Evolutionary conservation across 2,888 invertebrate genomes (phyloP).

Genomic region (Acleris literana): DNA sequence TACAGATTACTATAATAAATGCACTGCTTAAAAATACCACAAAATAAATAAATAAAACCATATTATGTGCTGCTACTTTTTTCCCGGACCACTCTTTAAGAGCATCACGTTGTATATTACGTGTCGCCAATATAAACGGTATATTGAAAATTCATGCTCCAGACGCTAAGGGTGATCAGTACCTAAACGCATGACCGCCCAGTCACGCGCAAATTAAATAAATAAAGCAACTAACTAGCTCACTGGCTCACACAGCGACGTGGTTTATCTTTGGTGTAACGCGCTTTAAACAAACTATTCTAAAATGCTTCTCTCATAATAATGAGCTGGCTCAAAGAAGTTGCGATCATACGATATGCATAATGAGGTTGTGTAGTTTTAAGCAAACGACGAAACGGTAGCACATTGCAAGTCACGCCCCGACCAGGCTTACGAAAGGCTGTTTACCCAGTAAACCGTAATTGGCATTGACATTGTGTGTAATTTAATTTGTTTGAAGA

Average conservation of each 20-base stretch:
- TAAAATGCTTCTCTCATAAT: constrained; percentile 6
- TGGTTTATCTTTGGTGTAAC: too few species aligned
- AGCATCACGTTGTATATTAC: constrained; percentile 19
- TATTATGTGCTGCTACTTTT: too few species aligned
- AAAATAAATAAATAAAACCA: too few species aligned
- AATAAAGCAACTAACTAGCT: too few species aligned
- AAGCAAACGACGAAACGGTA: neutral
- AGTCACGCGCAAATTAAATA: neutral
- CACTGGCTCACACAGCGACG: too few species aligned
- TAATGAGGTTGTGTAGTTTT: neutral
- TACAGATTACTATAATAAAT: too few species aligned
- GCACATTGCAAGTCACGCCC: constrained; percentile 15
- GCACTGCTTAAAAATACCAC: too few species aligned
- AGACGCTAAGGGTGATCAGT: neutral
- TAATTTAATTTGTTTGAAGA: constrained; percentile 37
- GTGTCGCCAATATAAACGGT: constrained; percentile 7
- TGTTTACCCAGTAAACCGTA: constrained; percentile 24
- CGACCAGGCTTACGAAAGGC: constrained; percentile 25
- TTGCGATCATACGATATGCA: neutral
- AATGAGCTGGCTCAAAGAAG: neutral
- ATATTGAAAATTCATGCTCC: constrained; percentile 10
- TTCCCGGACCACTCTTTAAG: too few species aligned
- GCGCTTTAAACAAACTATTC: neutral
- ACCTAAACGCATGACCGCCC: neutral
- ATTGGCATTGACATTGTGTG: constrained; percentile 36